Conservation (phyloP, 1,140 invertebrate genomes). For the Bombus picipes region DNA sequence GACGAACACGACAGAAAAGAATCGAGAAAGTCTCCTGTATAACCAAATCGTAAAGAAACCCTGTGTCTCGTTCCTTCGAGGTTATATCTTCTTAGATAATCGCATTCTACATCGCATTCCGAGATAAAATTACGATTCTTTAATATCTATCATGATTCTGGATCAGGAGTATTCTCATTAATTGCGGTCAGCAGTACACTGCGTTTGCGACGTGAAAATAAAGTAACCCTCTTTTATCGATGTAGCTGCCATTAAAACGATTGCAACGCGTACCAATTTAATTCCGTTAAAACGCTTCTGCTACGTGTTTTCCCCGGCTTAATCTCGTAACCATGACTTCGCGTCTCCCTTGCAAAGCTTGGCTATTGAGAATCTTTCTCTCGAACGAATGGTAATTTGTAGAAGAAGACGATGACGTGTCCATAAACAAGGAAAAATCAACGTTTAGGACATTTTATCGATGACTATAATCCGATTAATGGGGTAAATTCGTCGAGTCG, state of each 20-base stretch:
- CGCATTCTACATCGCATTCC: not conserved
- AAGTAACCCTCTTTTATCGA: slow-evolving; percentile 5
- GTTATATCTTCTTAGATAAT: not conserved
- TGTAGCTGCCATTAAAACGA: slow-evolving; percentile 37
- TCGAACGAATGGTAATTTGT: not conserved
- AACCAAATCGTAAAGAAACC: not conserved
- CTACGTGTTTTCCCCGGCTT: not conserved
- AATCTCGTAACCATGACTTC: slow-evolving; percentile 7
- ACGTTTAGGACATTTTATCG: not conserved
- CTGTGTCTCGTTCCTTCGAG: no score
- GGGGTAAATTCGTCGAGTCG: not conserved
- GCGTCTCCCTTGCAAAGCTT: not conserved
- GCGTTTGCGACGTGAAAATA: not conserved
- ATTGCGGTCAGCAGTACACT: slow-evolving; percentile 10
- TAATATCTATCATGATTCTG: not conserved
- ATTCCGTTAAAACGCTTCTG: slow-evolving; percentile 37
- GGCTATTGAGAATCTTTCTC: not conserved
- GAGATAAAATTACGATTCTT: not conserved
- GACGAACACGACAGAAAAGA: not conserved
- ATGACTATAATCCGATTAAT: not conserved
- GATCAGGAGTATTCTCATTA: slow-evolving; percentile 5
- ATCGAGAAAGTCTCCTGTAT: not conserved
- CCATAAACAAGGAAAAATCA: slow-evolving; percentile 1
- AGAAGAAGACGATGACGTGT: not conserved
- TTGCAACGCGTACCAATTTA: slow-evolving; percentile 31